Evolutionary conservation across 2,888 invertebrate genomes (phyloP), one percentile per base, ranked within the genome.

Genomic region (Philereme vetulata): DNA sequence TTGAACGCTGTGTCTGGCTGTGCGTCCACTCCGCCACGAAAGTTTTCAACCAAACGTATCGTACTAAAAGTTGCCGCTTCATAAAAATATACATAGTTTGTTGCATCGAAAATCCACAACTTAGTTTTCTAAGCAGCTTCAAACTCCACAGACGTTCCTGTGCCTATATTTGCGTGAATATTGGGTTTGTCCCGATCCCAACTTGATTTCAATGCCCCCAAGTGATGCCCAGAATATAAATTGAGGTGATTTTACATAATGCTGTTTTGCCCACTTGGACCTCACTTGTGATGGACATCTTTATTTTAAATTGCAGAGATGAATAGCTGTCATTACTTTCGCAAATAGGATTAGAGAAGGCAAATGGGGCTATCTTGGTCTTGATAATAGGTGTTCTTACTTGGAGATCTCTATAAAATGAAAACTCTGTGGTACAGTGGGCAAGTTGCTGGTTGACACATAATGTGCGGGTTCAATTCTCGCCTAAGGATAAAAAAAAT

Each of bases 151-250:
- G 11, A 46, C 50, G 50, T 47, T 36, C 33, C 38, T 10, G 36
- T 53, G 33, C n/a, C 44, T 43, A 54, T 32, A 38, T 40, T 60
- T 53, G 42, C 11, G 32, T 46, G 56, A 54, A 65, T 51, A 51
- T 55, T 51, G 45, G 56, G 60, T 65, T 66, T 58, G 63, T 60
- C 48, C 56, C 44, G 10, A 52, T 9, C 50, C 44, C 33, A 33
- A 57, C 58, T 65, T 62, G 60, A 68, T 67, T 68, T 64, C 68
- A 62, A 67, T 65, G 55, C 58, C 47, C 59, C 51, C 9, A 51
- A 51, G 60, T 40, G 52, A 52, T 53, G 55, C 6, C 11, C 36
- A 42, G 65, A 67, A 71, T 65, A 64, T 60, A 60, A 71, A 70
- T 65, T 40, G 58, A 46, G 56, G 35, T 9, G 47, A 56, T 61